Conservation (phyloP, 2,888 invertebrate genomes). For the Sarcophaga carnaria region DNA sequence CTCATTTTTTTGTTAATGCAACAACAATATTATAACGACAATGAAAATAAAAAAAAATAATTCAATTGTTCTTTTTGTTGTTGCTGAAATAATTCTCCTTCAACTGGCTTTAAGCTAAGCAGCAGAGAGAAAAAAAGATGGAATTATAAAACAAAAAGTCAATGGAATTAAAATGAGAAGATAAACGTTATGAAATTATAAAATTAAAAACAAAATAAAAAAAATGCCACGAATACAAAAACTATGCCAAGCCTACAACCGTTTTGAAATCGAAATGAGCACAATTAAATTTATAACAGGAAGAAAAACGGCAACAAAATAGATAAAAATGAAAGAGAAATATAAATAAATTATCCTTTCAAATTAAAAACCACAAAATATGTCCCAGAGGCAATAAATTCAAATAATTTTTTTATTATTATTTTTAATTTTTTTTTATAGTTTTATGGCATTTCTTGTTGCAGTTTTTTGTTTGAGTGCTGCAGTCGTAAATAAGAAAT, state of each 20-base stretch:
- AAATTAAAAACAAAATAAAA: not conserved
- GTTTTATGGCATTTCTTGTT: too few relatives aligned
- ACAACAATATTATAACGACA: too few relatives aligned
- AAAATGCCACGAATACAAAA: not conserved
- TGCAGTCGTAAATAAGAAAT: not conserved
- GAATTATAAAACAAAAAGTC: not conserved
- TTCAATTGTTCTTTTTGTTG: not conserved
- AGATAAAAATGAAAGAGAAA: not conserved
- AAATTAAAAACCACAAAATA: constrained; percentile 21
- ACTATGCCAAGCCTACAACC: not conserved
- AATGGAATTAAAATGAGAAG: not conserved
- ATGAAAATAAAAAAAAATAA: not conserved
- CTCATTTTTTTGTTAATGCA: too few relatives aligned
- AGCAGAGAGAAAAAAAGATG: not conserved
- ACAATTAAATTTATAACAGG: not conserved
- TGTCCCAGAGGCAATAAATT: not conserved
- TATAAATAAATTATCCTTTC: not conserved
- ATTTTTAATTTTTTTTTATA: not conserved
- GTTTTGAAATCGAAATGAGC: not conserved
- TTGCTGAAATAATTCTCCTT: not conserved
- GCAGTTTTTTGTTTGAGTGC: too few relatives aligned
- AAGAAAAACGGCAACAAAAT: not conserved
- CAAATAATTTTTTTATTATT: not conserved
- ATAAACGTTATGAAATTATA: not conserved
- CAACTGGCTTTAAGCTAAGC: not conserved